phyloP scores from a whole-genome alignment of 2,797 vertebrate genomes.

The Myotis planiceps region DNA sequence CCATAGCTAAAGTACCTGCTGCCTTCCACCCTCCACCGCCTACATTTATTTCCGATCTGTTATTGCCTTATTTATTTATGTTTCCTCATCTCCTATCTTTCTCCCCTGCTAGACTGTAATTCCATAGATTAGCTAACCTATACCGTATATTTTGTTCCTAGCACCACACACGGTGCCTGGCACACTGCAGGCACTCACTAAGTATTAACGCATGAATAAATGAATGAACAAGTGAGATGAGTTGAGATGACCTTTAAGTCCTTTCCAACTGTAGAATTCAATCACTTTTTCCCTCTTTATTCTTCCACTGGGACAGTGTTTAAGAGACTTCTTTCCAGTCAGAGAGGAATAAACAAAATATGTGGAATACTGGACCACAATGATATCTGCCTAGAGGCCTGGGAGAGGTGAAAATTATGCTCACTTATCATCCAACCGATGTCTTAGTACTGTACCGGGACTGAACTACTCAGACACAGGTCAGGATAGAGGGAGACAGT shows the following conservation, averaged over 20 bases:
- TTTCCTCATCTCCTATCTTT: not conserved
- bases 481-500: not conserved
- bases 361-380: not conserved
- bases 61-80: not conserved
- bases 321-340: not conserved
- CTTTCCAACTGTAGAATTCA: not conserved
- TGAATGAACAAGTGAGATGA: not conserved
- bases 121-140: not conserved
- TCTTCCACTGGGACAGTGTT: not conserved
- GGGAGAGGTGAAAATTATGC: not conserved
- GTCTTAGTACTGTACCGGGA: not conserved
- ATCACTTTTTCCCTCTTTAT: not conserved
- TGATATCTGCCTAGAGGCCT: not conserved
- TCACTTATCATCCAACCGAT: not conserved
- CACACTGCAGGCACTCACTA: not conserved
- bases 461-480: not conserved
- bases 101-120: not conserved
- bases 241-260: not conserved
- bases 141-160: not conserved
- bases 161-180: not conserved
- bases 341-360: not conserved
- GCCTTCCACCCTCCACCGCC: fast-evolving
- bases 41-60: not conserved
- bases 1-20: not conserved
- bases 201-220: not conserved